Base-by-base conservation (phyloP, 2,888 invertebrate species). In the Sthenelais limicola region DNA sequence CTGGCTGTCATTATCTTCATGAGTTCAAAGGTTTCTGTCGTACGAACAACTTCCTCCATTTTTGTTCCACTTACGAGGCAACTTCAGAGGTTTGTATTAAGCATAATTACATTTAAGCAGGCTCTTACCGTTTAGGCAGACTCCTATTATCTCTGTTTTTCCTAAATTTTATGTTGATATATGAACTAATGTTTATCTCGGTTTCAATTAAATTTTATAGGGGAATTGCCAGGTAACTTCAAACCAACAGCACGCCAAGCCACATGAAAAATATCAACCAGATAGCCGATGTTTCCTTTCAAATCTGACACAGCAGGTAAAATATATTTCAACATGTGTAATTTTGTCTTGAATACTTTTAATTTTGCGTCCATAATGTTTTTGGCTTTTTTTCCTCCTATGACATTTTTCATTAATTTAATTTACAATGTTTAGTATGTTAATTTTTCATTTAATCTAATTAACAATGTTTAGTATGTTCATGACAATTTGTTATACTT, bases 1-100 rank as follows among this genome's bases (percentile, higher is more conserved):
- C 58, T 51, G 80, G 82, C 5, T 84, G 84, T 73, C 82, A 83
- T 70, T 81, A 79, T 70, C 68, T 83, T 18, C 79, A 79, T 56
- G 74, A 74, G n/a, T 77, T 80, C 74, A 82, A 80, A 74, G 81
- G 78, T 12, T 69, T 66, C 0, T 84, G 84, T 79, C 71, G 72
- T 24, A 76, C 76, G 5, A 67, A 73, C 51, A 21, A 12, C 3
- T 74, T 71, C 54, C 58, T 76, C 1, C 74, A 72, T 32, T 35
- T 56, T 21, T 76, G 76, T 66, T n/a, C 47, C n/a, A 48, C 72
- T 35, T 74, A 51, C 54, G 30, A 72, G 47, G 52, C 73, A n/a
- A 66, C 49, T 4, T 49, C 48, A 15, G 15, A 73, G 71, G 70
- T n/a, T n/a, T n/a, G n/a, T n/a, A n/a, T n/a, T n/a, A n/a, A n/a